phyloP scores from a whole-genome alignment of 2,888 invertebrate genomes.

The Ischnus inquisitorius region DNA sequence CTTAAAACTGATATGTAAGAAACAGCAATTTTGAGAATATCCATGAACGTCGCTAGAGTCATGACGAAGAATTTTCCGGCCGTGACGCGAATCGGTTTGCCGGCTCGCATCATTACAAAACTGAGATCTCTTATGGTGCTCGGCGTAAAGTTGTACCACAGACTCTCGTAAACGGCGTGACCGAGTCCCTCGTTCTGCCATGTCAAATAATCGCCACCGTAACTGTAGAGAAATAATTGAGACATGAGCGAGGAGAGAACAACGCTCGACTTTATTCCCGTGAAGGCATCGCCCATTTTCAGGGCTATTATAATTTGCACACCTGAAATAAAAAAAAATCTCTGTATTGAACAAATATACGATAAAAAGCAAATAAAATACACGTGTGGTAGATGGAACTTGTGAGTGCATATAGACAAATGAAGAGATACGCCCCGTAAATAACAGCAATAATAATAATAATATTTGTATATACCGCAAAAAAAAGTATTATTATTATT shows the following conservation, averaged over 20 bases:
- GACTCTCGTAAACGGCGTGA: constrained; percentile 71
- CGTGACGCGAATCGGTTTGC: constrained; percentile 73
- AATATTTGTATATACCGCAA: too few relatives aligned
- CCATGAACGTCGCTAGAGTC: constrained; percentile 78
- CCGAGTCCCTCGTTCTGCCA: constrained; percentile 70
- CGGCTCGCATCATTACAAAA: constrained; percentile 74
- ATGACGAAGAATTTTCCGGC: constrained; percentile 78
- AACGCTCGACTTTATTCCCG: constrained; percentile 72
- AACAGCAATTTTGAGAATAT: constrained; percentile 75
- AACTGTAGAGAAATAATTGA: constrained; percentile 77
- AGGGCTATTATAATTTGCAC: constrained; percentile 74
- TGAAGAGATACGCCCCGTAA: too few relatives aligned
- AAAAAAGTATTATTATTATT: too few relatives aligned
- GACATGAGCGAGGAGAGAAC: constrained; percentile 74
- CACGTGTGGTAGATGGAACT: too few relatives aligned
- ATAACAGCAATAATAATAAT: too few relatives aligned
- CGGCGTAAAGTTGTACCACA: constrained; percentile 74
- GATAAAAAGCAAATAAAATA: too few relatives aligned
- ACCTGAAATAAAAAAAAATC: constrained; percentile 68
- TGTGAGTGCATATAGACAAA: too few relatives aligned
- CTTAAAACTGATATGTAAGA: constrained; percentile 78
- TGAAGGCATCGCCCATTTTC: constrained; percentile 69
- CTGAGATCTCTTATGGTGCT: constrained; percentile 68
- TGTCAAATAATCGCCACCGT: constrained; percentile 76
- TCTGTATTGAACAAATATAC: background rate